Evolutionary conservation across 2,797 vertebrate genomes (phyloP).

Genomic region (Sandelia bainsii): DNA sequence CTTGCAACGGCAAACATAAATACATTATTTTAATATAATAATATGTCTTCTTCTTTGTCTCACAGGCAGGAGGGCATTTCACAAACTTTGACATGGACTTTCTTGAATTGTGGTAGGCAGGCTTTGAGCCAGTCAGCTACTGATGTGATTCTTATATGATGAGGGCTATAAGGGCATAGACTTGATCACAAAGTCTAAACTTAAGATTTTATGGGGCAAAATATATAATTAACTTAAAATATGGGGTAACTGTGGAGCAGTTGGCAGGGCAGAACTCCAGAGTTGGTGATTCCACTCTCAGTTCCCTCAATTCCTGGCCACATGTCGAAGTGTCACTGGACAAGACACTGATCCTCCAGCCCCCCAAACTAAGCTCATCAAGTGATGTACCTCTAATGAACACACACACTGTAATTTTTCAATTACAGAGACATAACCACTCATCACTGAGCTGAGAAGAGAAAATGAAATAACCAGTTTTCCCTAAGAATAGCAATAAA

Average conservation of each 20-base stretch:
- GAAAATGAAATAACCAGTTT: constrained; percentile 38
- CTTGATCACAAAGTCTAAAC: not conserved
- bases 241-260: too few relatives aligned
- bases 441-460: constrained; percentile 36
- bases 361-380: too few relatives aligned
- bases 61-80: not conserved
- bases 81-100: constrained; percentile 7
- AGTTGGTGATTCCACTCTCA: too few relatives aligned
- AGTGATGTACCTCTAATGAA: not conserved
- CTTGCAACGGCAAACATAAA: not conserved
- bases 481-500: constrained; percentile 49
- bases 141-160: not conserved
- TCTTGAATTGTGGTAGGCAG: not conserved
- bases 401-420: constrained; percentile 31
- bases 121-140: not conserved
- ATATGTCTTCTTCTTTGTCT: not conserved
- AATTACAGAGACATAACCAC: constrained; percentile 52
- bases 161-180: not conserved
- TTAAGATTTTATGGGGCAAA: constrained; percentile 1
- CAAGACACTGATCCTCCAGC: too few relatives aligned
- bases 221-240: too few relatives aligned
- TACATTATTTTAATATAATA: not conserved
- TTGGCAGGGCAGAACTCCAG: too few relatives aligned
- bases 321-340: too few relatives aligned
- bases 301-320: too few relatives aligned